Percentiles rank a stretch among this genome's conserved stretches.
Conservation (phyloP, 2,797 vertebrate species). For the Melopsittacus undulatus region DNA sequence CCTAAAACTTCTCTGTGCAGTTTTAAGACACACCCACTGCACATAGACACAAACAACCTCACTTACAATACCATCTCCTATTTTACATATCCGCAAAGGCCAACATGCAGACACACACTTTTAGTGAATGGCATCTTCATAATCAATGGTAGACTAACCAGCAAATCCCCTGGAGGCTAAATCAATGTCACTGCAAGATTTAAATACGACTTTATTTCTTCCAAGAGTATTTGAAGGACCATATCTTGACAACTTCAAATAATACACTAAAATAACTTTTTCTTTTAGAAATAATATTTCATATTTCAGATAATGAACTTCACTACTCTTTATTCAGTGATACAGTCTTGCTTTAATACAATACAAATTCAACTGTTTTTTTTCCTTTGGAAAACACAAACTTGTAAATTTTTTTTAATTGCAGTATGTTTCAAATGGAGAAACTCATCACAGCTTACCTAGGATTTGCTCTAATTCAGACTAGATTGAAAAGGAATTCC, state of each 20-base stretch:
- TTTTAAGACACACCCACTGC: not conserved
- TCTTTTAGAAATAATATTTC: not conserved
- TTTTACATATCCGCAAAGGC: fast-evolving
- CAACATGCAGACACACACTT: not conserved
- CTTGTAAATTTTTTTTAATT: not conserved
- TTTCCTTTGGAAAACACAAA: not conserved
- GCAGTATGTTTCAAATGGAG: not conserved
- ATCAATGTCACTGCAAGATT: not conserved
- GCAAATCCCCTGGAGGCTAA: not conserved
- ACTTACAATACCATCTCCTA: fast-evolving
- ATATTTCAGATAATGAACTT: not conserved
- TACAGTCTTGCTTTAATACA: not conserved
- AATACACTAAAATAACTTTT: not conserved
- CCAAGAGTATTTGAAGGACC: not conserved
- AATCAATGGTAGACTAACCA: not conserved
- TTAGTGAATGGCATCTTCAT: not conserved
- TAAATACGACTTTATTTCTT: not conserved
- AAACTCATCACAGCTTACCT: not conserved
- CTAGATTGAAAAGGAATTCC: not conserved
- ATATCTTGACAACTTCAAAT: not conserved
- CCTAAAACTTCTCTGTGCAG: not conserved
- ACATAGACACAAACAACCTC: not conserved
- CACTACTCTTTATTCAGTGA: not conserved
- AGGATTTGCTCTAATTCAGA: not conserved
- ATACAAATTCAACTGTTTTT: not conserved